Conservation (phyloP, 2,113 vertebrate genomes). For the Psophia crepitans region DNA sequence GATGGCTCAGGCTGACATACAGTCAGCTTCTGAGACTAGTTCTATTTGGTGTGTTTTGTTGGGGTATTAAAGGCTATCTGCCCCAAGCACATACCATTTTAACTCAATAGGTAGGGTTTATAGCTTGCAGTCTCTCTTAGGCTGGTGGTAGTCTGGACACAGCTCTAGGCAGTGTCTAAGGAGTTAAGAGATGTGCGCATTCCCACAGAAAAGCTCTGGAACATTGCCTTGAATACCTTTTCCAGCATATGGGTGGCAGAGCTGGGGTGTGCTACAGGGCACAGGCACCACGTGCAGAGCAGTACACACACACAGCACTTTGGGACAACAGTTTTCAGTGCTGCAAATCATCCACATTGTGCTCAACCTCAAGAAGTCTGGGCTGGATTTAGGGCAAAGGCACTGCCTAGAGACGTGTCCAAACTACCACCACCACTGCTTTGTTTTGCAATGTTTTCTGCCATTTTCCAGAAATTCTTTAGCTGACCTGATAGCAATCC, state of each 20-base stretch:
- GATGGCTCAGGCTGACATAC: not conserved
- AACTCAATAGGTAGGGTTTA: not conserved
- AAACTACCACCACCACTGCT: not conserved
- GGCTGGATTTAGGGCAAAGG: not conserved
- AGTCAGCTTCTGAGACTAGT: not conserved
- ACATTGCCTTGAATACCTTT: not conserved
- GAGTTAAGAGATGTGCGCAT: not conserved
- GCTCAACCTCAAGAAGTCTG: not conserved
- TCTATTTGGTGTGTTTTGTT: not conserved
- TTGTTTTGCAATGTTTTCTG: not conserved
- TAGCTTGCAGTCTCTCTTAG: not conserved
- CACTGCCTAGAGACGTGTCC: not conserved
- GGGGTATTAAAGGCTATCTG: not conserved
- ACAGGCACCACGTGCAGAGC: not conserved
- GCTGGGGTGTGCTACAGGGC: not conserved
- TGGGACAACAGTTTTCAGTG: not conserved
- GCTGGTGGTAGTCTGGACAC: too few species aligned
- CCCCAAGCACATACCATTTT: not conserved
- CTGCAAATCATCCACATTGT: fast-evolving
- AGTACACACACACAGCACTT: not conserved
- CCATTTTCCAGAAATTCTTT: not conserved
- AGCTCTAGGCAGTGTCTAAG: too few species aligned
- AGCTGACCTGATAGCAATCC: not conserved
- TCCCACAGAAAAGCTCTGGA: not conserved
- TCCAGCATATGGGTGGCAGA: fast-evolving